Percentiles rank a stretch among this genome's conserved stretches.
These are phyloP conservation scores for Gibbula magus DNA, from an alignment of 2,888 invertebrate species.

Conservation along the genomic window DNA sequence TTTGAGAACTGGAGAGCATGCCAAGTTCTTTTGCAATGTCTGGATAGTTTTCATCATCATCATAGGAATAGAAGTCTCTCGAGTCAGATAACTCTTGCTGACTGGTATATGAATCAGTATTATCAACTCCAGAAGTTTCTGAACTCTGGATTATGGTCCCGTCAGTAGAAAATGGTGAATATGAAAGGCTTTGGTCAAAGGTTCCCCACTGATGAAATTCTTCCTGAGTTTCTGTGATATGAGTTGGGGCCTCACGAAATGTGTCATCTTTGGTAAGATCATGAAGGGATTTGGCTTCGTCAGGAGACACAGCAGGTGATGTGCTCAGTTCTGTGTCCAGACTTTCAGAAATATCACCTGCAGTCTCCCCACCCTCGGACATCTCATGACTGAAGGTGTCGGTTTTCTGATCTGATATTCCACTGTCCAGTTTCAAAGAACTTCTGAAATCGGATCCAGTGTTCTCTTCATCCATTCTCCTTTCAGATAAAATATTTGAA, in stretches of 20 bases:
- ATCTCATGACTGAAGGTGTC: neutral
- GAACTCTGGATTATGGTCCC: neutral
- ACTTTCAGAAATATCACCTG: neutral
- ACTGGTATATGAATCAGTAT: neutral
- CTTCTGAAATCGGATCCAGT: neutral
- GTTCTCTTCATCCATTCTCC: neutral
- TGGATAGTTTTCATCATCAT: neutral
- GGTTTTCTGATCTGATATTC: neutral
- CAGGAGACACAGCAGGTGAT: neutral
- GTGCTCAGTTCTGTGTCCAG: neutral
- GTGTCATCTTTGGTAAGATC: neutral
- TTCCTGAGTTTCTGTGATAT: neutral
- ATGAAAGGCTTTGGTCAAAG: slow-evolving; percentile 21
- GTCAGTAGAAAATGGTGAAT: neutral
- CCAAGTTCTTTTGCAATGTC: neutral
- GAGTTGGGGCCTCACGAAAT: neutral
- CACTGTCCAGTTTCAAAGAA: neutral
- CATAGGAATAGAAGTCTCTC: neutral
- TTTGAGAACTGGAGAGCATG: neutral
- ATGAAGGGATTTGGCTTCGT: neutral
- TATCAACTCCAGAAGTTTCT: neutral
- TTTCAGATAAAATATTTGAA: neutral
- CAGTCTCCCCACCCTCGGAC: neutral
- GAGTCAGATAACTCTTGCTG: neutral
- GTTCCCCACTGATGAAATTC: neutral